Percentiles rank a stretch among this genome's conserved stretches.
Conservation (phyloP, 2,797 vertebrate genomes). For the Anas georgica region DNA sequence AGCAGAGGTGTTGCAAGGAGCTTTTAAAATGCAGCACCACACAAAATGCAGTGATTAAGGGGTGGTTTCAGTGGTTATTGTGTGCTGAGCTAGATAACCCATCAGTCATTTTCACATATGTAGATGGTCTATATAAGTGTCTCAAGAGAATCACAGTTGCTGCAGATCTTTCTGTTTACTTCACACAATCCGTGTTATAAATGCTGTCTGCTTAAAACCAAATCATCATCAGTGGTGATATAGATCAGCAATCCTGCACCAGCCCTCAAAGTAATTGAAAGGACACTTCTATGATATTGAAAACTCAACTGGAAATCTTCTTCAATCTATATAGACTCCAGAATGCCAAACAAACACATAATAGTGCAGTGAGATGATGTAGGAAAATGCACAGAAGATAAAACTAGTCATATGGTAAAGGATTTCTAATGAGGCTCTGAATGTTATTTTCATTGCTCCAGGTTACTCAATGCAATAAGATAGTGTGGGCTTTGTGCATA, state of each 20-base stretch:
- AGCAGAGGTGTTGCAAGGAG: background rate
- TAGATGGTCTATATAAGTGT: background rate
- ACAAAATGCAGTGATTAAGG: background rate
- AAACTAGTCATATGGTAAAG: background rate
- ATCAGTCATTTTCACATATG: background rate
- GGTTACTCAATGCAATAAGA: slow-evolving; percentile 48
- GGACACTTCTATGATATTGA: background rate
- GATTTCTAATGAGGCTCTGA: slow-evolving; percentile 44
- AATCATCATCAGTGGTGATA: background rate
- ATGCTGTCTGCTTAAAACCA: background rate
- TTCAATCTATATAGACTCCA: background rate
- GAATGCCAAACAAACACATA: background rate
- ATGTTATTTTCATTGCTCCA: slow-evolving; percentile 57
- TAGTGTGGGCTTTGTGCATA: slow-evolving; percentile 38
- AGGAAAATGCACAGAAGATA: slow-evolving; percentile 22
- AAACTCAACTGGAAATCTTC: slow-evolving; percentile 22
- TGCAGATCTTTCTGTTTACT: background rate
- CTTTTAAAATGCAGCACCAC: background rate
- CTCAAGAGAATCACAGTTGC: background rate
- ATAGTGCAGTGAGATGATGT: background rate
- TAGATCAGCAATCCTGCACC: background rate
- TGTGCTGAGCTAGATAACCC: background rate
- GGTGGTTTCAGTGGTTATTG: background rate
- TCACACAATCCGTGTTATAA: background rate
- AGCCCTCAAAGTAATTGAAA: slow-evolving; percentile 14